Percentiles rank a stretch among this genome's conserved stretches.
Conservation (phyloP, 2,888 invertebrate genomes). For the Ectemnius cavifrons region DNA sequence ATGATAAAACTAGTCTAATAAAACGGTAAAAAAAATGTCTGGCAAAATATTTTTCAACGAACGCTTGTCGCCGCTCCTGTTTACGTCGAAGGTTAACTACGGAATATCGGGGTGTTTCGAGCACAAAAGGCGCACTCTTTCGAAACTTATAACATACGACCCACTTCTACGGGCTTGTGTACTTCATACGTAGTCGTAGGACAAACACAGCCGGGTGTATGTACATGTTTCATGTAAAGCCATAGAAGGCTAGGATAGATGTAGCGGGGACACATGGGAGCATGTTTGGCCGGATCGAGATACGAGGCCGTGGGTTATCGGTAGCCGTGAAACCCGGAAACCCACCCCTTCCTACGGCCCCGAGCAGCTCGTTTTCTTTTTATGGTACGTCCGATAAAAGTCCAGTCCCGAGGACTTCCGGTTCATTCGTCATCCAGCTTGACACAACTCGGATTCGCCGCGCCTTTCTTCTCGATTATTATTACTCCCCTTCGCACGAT, state of each 20-base stretch:
- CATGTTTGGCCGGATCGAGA: conserved; percentile 50
- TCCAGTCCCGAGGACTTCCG: conserved; percentile 44
- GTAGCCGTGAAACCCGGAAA: conserved; percentile 39
- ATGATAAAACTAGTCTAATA: no score
- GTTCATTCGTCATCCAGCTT: conserved; percentile 54
- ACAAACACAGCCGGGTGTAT: not conserved
- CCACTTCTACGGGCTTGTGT: conserved; percentile 3
- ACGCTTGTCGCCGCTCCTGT: no score
- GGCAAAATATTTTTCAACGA: no score
- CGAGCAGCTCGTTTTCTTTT: conserved; percentile 39
- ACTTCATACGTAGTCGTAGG: not conserved
- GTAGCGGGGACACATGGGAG: conserved; percentile 6
- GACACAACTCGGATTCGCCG: conserved; percentile 36
- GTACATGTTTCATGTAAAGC: conserved; percentile 3
- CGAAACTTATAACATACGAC: no score
- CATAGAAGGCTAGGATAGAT: conserved; percentile 1
- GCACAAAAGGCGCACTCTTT: no score
- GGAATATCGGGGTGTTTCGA: no score
- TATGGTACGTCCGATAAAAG: conserved; percentile 52
- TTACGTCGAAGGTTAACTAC: not conserved
- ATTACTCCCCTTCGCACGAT: not conserved
- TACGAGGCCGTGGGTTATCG: conserved; percentile 38
- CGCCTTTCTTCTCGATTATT: conserved; percentile 12
- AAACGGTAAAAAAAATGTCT: no score
- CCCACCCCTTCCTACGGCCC: conserved; percentile 24